Evolutionary conservation across 2,797 vertebrate species (phyloP).

Genomic region (Myioborus miniatus): DNA sequence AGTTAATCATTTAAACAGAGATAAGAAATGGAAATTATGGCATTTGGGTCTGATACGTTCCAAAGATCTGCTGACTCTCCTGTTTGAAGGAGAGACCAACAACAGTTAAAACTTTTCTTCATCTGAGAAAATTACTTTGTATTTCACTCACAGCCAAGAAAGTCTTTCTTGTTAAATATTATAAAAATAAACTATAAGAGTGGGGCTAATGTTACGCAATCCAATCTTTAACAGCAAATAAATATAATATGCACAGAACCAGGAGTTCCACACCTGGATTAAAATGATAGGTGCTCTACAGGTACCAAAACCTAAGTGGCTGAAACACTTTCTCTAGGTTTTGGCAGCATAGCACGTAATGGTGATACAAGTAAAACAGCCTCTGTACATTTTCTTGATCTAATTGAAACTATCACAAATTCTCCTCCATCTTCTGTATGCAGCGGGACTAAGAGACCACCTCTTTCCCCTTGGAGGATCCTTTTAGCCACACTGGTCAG

Average conservation of each 20-base stretch:
- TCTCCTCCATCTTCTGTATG: neutral
- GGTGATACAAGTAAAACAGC: neutral
- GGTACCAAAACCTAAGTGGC: neutral
- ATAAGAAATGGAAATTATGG: slow-evolving; percentile 60
- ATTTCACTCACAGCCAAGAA: neutral
- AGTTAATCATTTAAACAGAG: slow-evolving; percentile 64
- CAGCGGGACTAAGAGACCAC: neutral
- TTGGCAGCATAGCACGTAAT: neutral
- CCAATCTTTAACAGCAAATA: neutral
- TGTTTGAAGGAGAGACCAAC: slow-evolving; percentile 24
- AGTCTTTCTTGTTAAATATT: neutral
- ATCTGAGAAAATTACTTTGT: neutral
- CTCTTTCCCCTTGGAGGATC: neutral
- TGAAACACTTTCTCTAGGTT: neutral
- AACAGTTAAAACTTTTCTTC: slow-evolving; percentile 24
- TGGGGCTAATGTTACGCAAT: neutral
- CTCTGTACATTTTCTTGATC: neutral
- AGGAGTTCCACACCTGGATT: neutral
- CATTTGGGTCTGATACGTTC: slow-evolving; percentile 9
- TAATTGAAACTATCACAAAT: neutral
- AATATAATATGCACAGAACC: neutral
- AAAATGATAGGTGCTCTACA: neutral
- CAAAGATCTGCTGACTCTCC: slow-evolving; percentile 51
- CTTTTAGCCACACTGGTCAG: neutral
- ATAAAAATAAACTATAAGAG: neutral